Conservation (phyloP, 2,888 invertebrate genomes). For the Ophion obscuratus region DNA sequence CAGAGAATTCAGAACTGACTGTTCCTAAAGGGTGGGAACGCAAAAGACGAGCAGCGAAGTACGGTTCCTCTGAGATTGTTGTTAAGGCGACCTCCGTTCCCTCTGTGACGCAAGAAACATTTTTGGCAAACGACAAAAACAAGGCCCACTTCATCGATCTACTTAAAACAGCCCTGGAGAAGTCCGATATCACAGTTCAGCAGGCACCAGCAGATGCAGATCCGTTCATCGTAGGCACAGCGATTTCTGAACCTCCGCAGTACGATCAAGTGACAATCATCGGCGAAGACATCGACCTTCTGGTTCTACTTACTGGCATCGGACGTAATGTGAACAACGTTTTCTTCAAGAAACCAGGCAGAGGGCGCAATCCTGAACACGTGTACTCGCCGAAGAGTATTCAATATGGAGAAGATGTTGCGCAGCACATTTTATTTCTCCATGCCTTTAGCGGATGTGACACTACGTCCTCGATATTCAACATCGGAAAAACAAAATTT, state of each 20-base stretch:
- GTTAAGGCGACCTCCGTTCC: conserved; percentile 30
- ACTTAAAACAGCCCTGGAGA: conserved; percentile 38
- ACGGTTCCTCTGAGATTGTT: conserved; percentile 18
- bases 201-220: conserved; percentile 62
- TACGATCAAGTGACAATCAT: conserved; percentile 59
- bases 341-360: conserved; percentile 54
- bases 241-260: conserved; percentile 39
- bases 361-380: conserved; percentile 55
- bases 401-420: conserved; percentile 30
- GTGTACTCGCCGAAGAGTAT: conserved; percentile 29
- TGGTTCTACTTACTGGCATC: conserved; percentile 68
- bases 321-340: conserved; percentile 52
- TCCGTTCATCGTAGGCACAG: conserved; percentile 45
- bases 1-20: conserved; percentile 13
- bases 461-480: no score
- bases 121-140: conserved; percentile 21
- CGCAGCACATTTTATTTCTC: conserved; percentile 68
- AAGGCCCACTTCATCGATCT: conserved; percentile 19
- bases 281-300: conserved; percentile 70
- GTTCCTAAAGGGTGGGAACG: conserved; percentile 24
- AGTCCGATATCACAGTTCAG: conserved; percentile 44
- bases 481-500: conserved; percentile 23
- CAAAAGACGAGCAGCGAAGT: conserved; percentile 49
- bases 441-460: conserved; percentile 46
- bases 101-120: conserved; percentile 29